Evolutionary conservation across 2,113 vertebrate genomes (phyloP), one percentile per base, ranked within the genome.

Genomic region (Heterotilapia buettikoferi): DNA sequence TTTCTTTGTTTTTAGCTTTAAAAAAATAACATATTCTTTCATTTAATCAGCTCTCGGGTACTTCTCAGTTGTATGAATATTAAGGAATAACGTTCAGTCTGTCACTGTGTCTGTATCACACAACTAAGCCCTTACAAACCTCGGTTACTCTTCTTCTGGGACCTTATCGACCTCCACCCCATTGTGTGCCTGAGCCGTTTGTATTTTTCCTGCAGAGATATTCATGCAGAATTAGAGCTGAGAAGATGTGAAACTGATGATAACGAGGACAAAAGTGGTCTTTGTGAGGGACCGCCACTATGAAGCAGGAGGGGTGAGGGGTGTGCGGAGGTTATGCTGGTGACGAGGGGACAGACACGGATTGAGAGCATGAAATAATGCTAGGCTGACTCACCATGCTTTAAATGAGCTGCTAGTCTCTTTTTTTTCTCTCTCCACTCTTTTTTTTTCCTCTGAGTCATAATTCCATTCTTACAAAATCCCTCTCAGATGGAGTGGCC

Each of bases 231-330:
- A 89, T 90, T 71, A 88, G 91, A 85, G 90, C 89, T 91, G 91
- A 93, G 90, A 89, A 89, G 94, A 95, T 92, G 89, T 87, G 90
- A 84, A 88, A 76, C 43, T 18, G 89, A 92, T 95, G 94, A 94
- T 47, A 82, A 68, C 10, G 1, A 86, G 86, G 57, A 96, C 95
- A 96, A 96, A 96, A 86, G 89, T 81, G 26, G 53, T 86, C 94
- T 96, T 95, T 97, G 95, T 96, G 71, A 90, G 59, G 53, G 92
- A 91, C 91, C 92, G 94, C 89, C 84, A 80, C 79, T 68, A 88
- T 63, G 87, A 83, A 71, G 80, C 47, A 33, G 83, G 87, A 68
- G 79, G 53, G 59, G 76, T 45, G 47, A 63, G 87, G 33, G 45
- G 63, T 57, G 24, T 80, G 53, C 26, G 52, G 86, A 45, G 90